These are phyloP conservation scores for Xestobium rufovillosum DNA, from an alignment of 2,888 invertebrate species.

Conservation along the genomic window DNA sequence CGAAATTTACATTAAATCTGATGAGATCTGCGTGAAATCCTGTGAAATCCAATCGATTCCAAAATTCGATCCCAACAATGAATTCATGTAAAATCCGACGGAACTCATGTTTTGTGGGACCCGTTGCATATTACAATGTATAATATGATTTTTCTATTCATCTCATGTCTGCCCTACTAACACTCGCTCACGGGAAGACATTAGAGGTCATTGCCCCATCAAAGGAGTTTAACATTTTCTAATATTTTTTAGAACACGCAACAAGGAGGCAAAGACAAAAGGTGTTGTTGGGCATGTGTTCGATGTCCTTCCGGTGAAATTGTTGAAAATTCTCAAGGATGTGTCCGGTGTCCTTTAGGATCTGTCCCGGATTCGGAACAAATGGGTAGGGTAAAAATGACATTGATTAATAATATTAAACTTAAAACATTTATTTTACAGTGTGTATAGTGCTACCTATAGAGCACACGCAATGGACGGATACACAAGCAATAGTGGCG, in stretches of 20 bases:
- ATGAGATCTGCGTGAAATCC: too few species aligned
- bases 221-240: not conserved
- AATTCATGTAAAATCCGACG: too few species aligned
- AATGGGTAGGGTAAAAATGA: constrained; percentile 45
- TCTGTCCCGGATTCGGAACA: constrained; percentile 57
- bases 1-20: too few species aligned
- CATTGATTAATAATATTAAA: constrained; percentile 5
- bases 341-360: constrained; percentile 55
- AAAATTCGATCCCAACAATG: too few species aligned
- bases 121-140: too few species aligned
- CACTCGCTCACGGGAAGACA: too few species aligned
- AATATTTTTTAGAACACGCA: constrained; percentile 40
- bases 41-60: too few species aligned
- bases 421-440: constrained; percentile 29
- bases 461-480: constrained; percentile 56
- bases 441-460: constrained; percentile 53
- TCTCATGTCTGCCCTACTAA: too few species aligned
- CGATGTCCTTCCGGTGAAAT: constrained; percentile 57
- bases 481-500: constrained; percentile 55
- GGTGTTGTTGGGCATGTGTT: constrained; percentile 73
- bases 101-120: too few species aligned
- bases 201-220: too few species aligned
- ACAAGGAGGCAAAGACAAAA: constrained; percentile 52
- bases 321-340: constrained; percentile 50
- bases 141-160: too few species aligned